phyloP scores from a whole-genome alignment of 1,140 invertebrate genomes.

The Zaprionus vittiger region DNA sequence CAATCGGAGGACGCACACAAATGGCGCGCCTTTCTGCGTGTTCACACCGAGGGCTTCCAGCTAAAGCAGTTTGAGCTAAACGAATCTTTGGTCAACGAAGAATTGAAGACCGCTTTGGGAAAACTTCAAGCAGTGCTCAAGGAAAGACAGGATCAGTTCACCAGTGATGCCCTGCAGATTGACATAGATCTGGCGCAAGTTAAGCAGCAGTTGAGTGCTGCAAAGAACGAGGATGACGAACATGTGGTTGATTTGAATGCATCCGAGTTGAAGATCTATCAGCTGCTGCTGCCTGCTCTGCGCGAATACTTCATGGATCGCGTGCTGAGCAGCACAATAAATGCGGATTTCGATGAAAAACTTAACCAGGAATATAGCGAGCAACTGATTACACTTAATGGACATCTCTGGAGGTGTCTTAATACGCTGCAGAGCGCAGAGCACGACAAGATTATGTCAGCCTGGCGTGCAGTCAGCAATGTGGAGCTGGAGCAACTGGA shows the following conservation, averaged over 20 bases:
- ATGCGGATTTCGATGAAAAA: slow-evolving; percentile 48
- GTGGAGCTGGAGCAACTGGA: slow-evolving; percentile 25
- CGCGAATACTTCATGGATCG: slow-evolving; percentile 61
- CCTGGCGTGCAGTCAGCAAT: slow-evolving; percentile 25
- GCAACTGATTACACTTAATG: slow-evolving; percentile 56
- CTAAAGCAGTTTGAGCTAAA: slow-evolving; percentile 57
- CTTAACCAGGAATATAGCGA: slow-evolving; percentile 65
- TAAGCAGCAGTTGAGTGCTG: slow-evolving; percentile 12
- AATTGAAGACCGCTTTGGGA: slow-evolving; percentile 21
- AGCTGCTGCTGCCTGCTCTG: slow-evolving; percentile 45
- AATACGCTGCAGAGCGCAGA: slow-evolving; percentile 32
- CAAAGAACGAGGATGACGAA: slow-evolving; percentile 20
- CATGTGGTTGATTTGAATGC: slow-evolving; percentile 23
- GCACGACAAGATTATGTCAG: slow-evolving; percentile 24
- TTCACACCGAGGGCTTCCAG: slow-evolving; percentile 25
- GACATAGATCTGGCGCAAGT: slow-evolving; percentile 42
- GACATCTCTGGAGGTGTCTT: slow-evolving; percentile 54
- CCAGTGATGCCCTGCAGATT: not conserved
- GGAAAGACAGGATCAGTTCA: slow-evolving; percentile 2
- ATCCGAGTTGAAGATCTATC: slow-evolving; percentile 25
- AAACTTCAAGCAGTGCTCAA: slow-evolving; percentile 37
- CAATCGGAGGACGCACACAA: slow-evolving; percentile 57
- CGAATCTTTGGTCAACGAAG: not conserved
- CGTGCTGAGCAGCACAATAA: slow-evolving; percentile 28
- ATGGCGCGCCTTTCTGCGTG: slow-evolving; percentile 51